Conservation (phyloP, 1,140 invertebrate species). For the Lepeophtheirus salmonis region DNA sequence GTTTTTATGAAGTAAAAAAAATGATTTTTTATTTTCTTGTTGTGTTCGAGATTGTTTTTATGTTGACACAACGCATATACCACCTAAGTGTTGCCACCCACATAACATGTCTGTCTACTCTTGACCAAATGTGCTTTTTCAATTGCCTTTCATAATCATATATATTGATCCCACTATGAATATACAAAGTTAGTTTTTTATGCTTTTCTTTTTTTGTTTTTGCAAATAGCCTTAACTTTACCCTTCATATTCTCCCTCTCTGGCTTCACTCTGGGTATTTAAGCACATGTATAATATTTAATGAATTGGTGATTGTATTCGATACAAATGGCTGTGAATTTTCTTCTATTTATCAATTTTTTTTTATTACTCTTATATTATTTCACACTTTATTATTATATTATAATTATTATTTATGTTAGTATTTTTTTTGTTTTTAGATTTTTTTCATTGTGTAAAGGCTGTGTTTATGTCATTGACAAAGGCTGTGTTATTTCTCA, state of each 20-base stretch:
- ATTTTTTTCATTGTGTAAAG: not conserved
- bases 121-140: too few species aligned
- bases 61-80: too few species aligned
- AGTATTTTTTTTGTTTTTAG: not conserved
- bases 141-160: too few species aligned
- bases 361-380: not conserved
- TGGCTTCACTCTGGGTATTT: not conserved
- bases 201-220: too few species aligned
- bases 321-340: not conserved
- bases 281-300: not conserved
- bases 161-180: too few species aligned
- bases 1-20: too few species aligned
- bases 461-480: not conserved
- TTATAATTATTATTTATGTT: not conserved
- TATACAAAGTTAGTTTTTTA: too few species aligned
- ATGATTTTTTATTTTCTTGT: too few species aligned
- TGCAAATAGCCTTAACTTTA: not conserved
- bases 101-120: too few species aligned
- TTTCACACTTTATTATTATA: constrained; percentile 1
- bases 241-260: not conserved
- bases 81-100: too few species aligned
- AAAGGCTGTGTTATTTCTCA: not conserved
- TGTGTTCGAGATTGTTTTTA: too few species aligned
- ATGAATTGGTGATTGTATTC: not conserved
- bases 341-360: not conserved